These are phyloP conservation scores for Cephalopachus bancanus DNA, from an alignment of 2,797 vertebrate species.

Conservation along the genomic window DNA sequence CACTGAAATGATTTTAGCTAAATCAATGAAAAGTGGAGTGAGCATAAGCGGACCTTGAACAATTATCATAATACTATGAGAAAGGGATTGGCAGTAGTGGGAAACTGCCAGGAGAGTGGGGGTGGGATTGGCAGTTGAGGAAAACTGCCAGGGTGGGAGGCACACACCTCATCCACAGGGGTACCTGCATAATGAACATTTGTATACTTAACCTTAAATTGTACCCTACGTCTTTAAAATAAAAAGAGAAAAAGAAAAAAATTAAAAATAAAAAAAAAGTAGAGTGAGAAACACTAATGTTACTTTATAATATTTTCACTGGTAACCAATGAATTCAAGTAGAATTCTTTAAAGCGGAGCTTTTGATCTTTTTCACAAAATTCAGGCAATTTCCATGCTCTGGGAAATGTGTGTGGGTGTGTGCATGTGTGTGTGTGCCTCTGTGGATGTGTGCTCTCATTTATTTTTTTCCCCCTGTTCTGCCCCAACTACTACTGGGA, in stretches of 20 bases:
- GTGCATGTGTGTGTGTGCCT: fast-evolving
- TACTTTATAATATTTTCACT: not conserved
- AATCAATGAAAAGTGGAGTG: not conserved
- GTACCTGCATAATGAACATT: too few relatives aligned
- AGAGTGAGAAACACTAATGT: not conserved
- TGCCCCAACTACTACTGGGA: conserved; percentile 81
- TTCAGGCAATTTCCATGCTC: conserved; percentile 66
- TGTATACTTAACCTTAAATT: too few relatives aligned
- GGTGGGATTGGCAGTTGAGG: too few relatives aligned
- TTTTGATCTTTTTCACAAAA: conserved; percentile 63
- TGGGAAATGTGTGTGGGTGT: not conserved
- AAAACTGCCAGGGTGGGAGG: too few relatives aligned
- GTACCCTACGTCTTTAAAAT: too few relatives aligned
- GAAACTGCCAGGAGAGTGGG: too few relatives aligned
- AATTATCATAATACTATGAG: too few relatives aligned
- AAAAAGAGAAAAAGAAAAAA: too few relatives aligned
- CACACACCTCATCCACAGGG: too few relatives aligned
- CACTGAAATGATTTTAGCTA: not conserved
- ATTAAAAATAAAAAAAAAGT: not conserved
- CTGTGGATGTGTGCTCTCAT: fast-evolving
- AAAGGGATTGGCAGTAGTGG: too few relatives aligned
- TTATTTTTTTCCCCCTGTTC: conserved; percentile 66
- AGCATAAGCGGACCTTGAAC: too few relatives aligned
- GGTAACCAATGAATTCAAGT: not conserved
- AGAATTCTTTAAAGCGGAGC: conserved; percentile 20